Evolutionary conservation across 2,888 invertebrate species (phyloP), one percentile per base, ranked within the genome.

Genomic region (Apodemia mormo): DNA sequence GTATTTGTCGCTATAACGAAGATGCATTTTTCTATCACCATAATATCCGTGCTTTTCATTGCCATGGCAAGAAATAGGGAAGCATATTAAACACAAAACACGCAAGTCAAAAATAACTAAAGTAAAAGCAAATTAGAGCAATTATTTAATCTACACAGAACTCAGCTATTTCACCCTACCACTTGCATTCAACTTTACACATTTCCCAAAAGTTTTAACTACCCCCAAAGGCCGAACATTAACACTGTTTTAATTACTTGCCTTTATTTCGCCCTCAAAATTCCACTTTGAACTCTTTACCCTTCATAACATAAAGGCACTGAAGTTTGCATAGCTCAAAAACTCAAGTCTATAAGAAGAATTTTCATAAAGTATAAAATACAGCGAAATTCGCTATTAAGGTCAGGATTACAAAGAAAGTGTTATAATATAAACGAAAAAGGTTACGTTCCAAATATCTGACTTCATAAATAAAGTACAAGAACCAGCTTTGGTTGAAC

Each of bases 171-270:
- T 66, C 69, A 67, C 29, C 65, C 67, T 52, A 61, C 10, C 61
- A 33, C 61, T 61, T 61, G 61, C 61, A 68, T 73, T 29, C 40
- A 56, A 68, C 65, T 68, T 68, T 70, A 29, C 56, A 69, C 67
- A 52, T 58, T 72, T 68, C 45, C 66, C 33, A n/a, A 70, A 75
- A 78, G 77, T 77, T 78, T 78, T 77, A 76, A 78, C 74, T 74
- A 68, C 73, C 64, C 76, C 72, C 75, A 73, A 74, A 74, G 76
- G 76, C 73, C 66, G 52, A 71, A 73, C 73, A 75, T 77, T 73
- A 76, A 76, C 76, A 68, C 74, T 70, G 70, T 76, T 77, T 75
- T 76, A 77, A 77, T 77, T 77, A 76, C 75, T 75, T 75, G 72
- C 68, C 74, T 73, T 75, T 75, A 76, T 76, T 76, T 72, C 74